Base-by-base conservation (phyloP, 2,888 invertebrate genomes). In the Ptychoptera contaminata region DNA sequence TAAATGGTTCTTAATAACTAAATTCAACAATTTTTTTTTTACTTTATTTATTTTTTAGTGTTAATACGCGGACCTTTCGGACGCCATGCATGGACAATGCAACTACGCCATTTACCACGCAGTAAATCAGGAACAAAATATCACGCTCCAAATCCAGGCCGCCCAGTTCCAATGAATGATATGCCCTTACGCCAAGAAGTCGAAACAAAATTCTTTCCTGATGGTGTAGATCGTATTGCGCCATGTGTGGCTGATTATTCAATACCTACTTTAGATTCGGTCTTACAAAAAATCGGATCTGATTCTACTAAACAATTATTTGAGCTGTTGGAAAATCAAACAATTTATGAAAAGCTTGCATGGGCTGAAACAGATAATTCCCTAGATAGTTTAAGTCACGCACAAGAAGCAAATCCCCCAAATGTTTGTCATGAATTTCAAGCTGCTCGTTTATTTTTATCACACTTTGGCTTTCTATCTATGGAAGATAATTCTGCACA, bases 21-120 rank as follows among this genome's bases (percentile, higher is more conserved):
- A 31, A 39, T 8, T 40, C 32, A 32, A 23, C 31, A 14, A 29
- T 34, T 41, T 41, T 31, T 11, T 7, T 16, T 37, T 8, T 43
- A 14, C 32, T 34, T 30, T 44, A 41, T 15, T 48, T 37, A 45
- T 16, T 15, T 49, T 12, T 79, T 78, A 59, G 80, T 91, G 43
- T 70, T 97, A 44, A 82, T 94, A 49, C 77, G 96, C 2, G 88
- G 91, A 46, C 88, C 92, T 1, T 94, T 92, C 69, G 94, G 94
- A 1, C 79, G 94, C 6, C 87, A 90, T 68, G 90, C 91, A 15
- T 97, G 96, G 96, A 86, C 86, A 8, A 77, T 90, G 74, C 82
- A 85, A 57, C 68, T 87, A 44, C 74, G 93, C 35, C 92, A 93
- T 60, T 71, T 90, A 47, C 90, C 94, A 1, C 74, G 92, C 35